Evolutionary conservation across 1,140 invertebrate species (phyloP).

Genomic region (Andricus grossulariae): DNA sequence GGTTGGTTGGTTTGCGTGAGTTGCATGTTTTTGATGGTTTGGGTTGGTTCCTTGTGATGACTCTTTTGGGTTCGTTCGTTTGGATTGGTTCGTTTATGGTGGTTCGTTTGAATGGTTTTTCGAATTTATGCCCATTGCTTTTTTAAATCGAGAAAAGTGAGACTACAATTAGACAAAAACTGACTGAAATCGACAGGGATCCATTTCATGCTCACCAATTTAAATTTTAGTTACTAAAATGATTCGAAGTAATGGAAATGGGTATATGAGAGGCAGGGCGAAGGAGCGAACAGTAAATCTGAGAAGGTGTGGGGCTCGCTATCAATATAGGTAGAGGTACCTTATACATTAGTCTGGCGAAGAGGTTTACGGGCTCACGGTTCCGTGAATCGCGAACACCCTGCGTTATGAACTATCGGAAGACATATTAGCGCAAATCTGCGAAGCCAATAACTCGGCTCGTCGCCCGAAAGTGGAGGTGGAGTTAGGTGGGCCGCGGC

Average conservation of each 20-base stretch:
- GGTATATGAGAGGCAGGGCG: background rate
- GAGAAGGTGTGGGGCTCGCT: constrained; percentile 1
- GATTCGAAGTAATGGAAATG: background rate
- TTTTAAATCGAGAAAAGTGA: no score
- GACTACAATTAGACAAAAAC: no score
- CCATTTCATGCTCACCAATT: no score
- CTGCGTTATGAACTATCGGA: constrained; percentile 68
- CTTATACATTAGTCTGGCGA: constrained; percentile 39
- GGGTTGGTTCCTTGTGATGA: no score
- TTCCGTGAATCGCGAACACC: constrained; percentile 57
- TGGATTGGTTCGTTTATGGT: no score
- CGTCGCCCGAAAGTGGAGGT: constrained; percentile 49
- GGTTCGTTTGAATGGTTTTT: no score
- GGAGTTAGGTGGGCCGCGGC: constrained; percentile 15
- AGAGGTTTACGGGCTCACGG: constrained; percentile 62
- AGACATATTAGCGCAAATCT: constrained; percentile 73
- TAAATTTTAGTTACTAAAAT: no score
- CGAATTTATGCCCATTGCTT: no score
- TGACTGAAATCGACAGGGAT: no score
- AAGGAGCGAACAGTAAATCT: background rate
- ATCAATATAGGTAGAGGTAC: background rate
- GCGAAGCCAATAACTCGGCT: constrained; percentile 71
- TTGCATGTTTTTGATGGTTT: no score
- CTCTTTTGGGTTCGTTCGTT: no score
- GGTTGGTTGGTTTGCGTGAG: no score